phyloP scores from a whole-genome alignment of 2,113 vertebrate species.

The Hirundichthys speculiger region DNA sequence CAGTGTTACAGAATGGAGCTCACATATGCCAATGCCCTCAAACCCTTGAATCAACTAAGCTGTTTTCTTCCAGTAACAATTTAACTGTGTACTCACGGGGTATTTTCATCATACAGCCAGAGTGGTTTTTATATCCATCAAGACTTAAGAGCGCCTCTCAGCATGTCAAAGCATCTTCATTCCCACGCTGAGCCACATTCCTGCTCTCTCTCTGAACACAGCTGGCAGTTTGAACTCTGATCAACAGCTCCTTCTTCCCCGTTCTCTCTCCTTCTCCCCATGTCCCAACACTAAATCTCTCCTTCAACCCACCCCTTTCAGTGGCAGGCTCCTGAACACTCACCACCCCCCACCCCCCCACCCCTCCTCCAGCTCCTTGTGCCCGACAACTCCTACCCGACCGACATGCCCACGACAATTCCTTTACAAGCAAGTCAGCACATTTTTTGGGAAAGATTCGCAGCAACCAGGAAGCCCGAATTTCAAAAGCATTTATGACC shows the following conservation, averaged over 20 bases:
- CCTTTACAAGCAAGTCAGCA: constrained; percentile 61
- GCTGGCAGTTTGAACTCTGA: constrained; percentile 63
- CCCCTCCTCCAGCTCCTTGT: constrained; percentile 43
- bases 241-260: constrained; percentile 42
- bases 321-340: constrained; percentile 41
- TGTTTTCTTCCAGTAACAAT: constrained; percentile 11
- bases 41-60: constrained; percentile 14
- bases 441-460: constrained; percentile 62
- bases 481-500: neutral
- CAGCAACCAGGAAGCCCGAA: too few relatives aligned
- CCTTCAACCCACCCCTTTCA: constrained; percentile 70
- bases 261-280: constrained; percentile 63
- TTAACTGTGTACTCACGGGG: constrained; percentile 74
- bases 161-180: constrained; percentile 71
- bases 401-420: constrained; percentile 64
- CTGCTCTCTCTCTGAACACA: constrained; percentile 57
- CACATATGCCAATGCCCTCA: neutral
- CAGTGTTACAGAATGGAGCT: too few relatives aligned
- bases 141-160: constrained; percentile 42
- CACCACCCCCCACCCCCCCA: constrained; percentile 12
- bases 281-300: constrained; percentile 66
- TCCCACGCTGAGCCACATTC: constrained; percentile 73
- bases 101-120: constrained; percentile 75
- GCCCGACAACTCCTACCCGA: constrained; percentile 53
- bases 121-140: constrained; percentile 54